A percentile compares a stretch with the other conserved stretches of the same genome.
Evolutionary conservation across 2,797 vertebrate species (phyloP).

Genomic region (Malacoctenus gilli): DNA sequence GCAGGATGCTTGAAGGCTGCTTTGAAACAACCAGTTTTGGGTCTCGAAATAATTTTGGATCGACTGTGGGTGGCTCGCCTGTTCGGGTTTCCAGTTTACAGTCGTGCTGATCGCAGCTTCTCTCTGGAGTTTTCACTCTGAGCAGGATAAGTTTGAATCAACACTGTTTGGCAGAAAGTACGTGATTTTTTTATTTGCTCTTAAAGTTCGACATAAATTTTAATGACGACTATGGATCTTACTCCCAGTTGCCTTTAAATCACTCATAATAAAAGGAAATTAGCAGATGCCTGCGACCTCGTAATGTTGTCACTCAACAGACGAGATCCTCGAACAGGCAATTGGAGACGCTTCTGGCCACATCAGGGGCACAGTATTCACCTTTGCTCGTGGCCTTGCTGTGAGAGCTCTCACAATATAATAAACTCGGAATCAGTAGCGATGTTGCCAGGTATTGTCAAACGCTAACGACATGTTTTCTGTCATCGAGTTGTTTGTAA

Average conservation of each 20-base stretch:
- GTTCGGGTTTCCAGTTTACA: background rate
- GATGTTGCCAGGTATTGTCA: too few species aligned
- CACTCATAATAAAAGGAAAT: slow-evolving; percentile 11
- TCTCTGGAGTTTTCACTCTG: slow-evolving; percentile 2
- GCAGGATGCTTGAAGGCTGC: slow-evolving; percentile 30
- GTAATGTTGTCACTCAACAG: slow-evolving; percentile 3
- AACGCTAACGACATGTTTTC: too few species aligned
- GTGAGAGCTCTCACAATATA: too few species aligned
- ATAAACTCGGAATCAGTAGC: too few species aligned
- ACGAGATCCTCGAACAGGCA: slow-evolving; percentile 5
- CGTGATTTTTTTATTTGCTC: background rate
- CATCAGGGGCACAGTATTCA: background rate
- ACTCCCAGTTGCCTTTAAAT: background rate
- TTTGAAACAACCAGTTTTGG: slow-evolving; percentile 12
- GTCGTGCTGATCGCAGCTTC: slow-evolving; percentile 1
- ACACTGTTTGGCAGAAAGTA: background rate
- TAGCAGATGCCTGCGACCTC: slow-evolving; percentile 13
- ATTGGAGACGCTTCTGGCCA: background rate
- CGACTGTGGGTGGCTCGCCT: slow-evolving; percentile 1
- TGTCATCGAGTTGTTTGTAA: too few species aligned
- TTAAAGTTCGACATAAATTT: background rate
- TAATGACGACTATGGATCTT: background rate
- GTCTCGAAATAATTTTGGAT: slow-evolving; percentile 7
- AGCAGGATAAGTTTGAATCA: slow-evolving; percentile 3
- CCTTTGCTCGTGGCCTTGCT: too few species aligned